Conservation (phyloP, 2,888 invertebrate genomes). For the Drosophila acutilabella region DNA sequence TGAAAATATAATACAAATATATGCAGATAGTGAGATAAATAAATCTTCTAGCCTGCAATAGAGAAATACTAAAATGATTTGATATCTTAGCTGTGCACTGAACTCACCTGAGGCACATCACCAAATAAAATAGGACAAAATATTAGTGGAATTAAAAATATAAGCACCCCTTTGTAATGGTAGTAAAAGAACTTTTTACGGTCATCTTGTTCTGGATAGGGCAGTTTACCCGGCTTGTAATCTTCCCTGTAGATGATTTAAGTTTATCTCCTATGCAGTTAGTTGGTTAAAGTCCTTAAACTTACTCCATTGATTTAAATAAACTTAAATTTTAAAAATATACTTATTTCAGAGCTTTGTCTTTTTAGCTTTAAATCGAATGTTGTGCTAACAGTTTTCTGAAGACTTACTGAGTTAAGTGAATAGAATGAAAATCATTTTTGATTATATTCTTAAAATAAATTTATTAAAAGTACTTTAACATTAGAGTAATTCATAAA, state of each 20-base stretch:
- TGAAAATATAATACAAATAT: constrained; percentile 54
- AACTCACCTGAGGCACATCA: constrained; percentile 33
- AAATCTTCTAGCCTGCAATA: constrained; percentile 53
- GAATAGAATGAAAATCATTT: neutral
- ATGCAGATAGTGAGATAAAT: constrained; percentile 33
- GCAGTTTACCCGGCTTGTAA: constrained; percentile 59
- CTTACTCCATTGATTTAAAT: no score
- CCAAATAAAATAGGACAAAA: constrained; percentile 44
- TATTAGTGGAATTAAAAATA: constrained; percentile 48
- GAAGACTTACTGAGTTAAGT: no score
- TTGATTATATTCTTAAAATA: constrained; percentile 46
- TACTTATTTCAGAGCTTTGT: no score
- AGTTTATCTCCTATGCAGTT: no score
- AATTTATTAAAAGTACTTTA: constrained; percentile 59
- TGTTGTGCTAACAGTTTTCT: no score
- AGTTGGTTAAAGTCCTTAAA: no score
- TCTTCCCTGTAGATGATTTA: constrained; percentile 21
- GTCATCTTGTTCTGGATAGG: constrained; percentile 49
- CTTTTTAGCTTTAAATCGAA: no score
- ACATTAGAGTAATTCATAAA: constrained; percentile 58
- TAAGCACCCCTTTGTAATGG: constrained; percentile 62
- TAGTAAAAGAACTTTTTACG: constrained; percentile 55
- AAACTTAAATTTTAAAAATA: no score
- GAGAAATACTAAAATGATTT: no score
- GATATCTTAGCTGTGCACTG: neutral